A percentile compares a stretch with the other conserved stretches of the same genome.
phyloP scores from a whole-genome alignment of 2,113 vertebrate species.

The Amia ocellicauda region DNA sequence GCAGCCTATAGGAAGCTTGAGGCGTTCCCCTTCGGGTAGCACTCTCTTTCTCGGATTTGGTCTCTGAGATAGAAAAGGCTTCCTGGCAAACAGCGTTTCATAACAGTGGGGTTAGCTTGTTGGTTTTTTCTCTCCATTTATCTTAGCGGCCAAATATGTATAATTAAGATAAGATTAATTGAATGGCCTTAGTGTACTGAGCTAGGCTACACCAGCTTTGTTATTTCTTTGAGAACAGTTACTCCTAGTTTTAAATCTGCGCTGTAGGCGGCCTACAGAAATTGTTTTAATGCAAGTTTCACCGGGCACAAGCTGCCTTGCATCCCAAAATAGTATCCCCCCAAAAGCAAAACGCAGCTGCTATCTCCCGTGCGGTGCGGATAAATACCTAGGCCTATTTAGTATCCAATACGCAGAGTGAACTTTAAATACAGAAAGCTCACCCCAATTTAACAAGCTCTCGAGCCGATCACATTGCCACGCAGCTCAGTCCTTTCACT shows the following conservation, averaged over 20 bases:
- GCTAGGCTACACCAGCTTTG: constrained; percentile 15
- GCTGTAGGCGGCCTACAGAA: too few relatives aligned
- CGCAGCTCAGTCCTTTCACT: constrained; percentile 56
- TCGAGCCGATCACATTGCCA: constrained; percentile 60
- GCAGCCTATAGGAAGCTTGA: too few relatives aligned
- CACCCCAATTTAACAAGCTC: constrained; percentile 67
- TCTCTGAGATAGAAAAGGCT: constrained; percentile 35
- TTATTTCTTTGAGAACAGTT: too few relatives aligned
- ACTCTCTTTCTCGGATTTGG: too few relatives aligned
- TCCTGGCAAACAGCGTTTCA: constrained; percentile 52
- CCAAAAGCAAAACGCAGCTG: constrained; percentile 52
- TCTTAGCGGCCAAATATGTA: constrained; percentile 56
- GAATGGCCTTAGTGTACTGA: constrained; percentile 59
- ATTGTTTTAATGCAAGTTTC: too few relatives aligned
- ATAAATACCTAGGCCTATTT: constrained; percentile 23
- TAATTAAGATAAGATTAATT: constrained; percentile 71
- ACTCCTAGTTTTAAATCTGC: too few relatives aligned
- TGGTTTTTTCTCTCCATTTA: constrained; percentile 56
- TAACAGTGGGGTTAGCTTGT: constrained; percentile 56
- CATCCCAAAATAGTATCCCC: constrained; percentile 57
- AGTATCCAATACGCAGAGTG: constrained; percentile 58
- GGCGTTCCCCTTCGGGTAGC: too few relatives aligned
- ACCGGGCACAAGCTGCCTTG: constrained; percentile 45
- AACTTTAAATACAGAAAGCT: constrained; percentile 62
- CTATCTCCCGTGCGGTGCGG: constrained; percentile 43